Conservation (phyloP, 2,888 invertebrate genomes). For the Euzetes globulus region DNA sequence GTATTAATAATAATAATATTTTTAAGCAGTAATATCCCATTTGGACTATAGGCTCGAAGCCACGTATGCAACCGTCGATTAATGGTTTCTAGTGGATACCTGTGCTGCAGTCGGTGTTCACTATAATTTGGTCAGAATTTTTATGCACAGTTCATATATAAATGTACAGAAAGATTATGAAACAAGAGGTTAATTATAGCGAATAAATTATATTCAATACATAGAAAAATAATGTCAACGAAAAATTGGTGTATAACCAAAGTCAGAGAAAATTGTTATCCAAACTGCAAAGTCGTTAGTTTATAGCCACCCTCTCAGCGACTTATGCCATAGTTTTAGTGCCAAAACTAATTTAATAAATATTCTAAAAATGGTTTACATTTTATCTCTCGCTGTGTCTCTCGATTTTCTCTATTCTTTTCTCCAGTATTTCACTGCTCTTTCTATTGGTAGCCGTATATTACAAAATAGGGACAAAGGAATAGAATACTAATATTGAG, state of each 20-base stretch:
- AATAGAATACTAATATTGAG: conserved; percentile 19
- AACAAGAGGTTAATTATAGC: too few relatives aligned
- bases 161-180: neutral
- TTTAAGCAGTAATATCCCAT: neutral
- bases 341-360: too few relatives aligned
- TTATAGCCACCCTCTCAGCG: too few relatives aligned
- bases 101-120: neutral
- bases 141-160: conserved; percentile 2
- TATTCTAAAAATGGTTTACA: too few relatives aligned
- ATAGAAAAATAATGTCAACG: too few relatives aligned
- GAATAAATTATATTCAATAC: too few relatives aligned
- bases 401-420: neutral
- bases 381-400: too few relatives aligned
- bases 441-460: neutral
- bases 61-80: neutral
- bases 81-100: conserved; percentile 29
- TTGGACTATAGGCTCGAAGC: neutral
- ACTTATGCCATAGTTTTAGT: too few relatives aligned
- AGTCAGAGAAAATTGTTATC: too few relatives aligned
- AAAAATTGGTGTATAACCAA: too few relatives aligned
- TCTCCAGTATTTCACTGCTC: neutral
- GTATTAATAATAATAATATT: neutral
- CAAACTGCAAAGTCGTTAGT: too few relatives aligned
- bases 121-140: conserved; percentile 9
- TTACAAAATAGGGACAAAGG: neutral